A percentile compares a stretch with the other conserved stretches of the same genome.
phyloP scores from a whole-genome alignment of 2,888 invertebrate genomes.

The Leptopilina drosophilae region DNA sequence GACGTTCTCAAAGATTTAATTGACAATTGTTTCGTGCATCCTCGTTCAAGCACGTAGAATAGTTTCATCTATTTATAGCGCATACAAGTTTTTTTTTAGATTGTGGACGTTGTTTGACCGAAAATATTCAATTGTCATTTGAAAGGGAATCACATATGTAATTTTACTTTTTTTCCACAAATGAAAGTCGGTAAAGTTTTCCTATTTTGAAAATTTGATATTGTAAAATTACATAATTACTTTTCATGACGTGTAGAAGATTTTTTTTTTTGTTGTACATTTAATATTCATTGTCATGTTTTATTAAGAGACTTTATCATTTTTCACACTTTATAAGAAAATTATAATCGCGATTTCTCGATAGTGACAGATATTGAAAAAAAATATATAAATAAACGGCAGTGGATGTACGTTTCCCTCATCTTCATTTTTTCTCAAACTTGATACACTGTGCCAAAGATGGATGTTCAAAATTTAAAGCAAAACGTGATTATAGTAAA shows the following conservation, averaged over 20 bases:
- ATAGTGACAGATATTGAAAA: not conserved
- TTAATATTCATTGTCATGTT: not conserved
- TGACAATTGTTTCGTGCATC: slow-evolving; percentile 28
- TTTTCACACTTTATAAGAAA: not conserved
- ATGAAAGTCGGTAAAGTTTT: not conserved
- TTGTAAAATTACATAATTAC: not conserved
- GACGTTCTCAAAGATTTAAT: slow-evolving; percentile 24
- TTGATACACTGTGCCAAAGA: slow-evolving; percentile 64
- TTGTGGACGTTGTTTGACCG: slow-evolving; percentile 24
- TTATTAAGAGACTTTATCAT: not conserved
- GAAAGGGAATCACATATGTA: slow-evolving; percentile 23
- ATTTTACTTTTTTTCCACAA: slow-evolving; percentile 46
- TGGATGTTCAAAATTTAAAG: slow-evolving; percentile 61
- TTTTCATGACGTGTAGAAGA: not conserved
- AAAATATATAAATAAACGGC: not conserved
- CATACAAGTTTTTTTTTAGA: slow-evolving; percentile 27
- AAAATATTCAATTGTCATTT: slow-evolving; percentile 25
- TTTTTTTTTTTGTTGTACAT: not conserved
- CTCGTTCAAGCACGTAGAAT: slow-evolving; percentile 28
- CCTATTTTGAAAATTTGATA: not conserved
- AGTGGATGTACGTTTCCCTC: slow-evolving; percentile 10
- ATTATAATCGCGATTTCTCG: slow-evolving; percentile 14
- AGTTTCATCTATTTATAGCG: slow-evolving; percentile 20
- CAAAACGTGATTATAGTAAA: slow-evolving; percentile 53
- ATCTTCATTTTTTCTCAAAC: slow-evolving; percentile 39